Percentiles rank a stretch among this genome's conserved stretches.
These are phyloP conservation scores for Cuniculus paca DNA, from an alignment of 2,797 vertebrate genomes.

Conservation along the genomic window DNA sequence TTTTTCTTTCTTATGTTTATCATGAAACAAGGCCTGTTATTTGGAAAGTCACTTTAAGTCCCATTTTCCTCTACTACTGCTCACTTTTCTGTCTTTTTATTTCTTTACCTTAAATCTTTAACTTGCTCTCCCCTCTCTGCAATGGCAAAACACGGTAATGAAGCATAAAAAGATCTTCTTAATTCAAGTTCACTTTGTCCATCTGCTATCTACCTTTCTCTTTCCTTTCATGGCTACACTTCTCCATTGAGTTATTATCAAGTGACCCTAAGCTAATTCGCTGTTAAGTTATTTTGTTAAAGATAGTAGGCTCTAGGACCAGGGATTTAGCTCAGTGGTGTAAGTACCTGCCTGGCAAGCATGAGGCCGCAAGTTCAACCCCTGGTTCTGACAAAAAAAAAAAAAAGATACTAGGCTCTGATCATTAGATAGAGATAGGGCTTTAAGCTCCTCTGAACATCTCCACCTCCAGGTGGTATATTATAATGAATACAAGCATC, in stretches of 20 bases:
- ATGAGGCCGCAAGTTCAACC: no score
- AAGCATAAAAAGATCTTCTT: neutral
- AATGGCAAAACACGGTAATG: slow-evolving; percentile 22
- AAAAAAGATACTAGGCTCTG: neutral
- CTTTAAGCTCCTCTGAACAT: neutral
- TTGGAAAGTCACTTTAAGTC: neutral
- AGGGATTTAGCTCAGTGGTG: no score
- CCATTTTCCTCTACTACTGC: neutral
- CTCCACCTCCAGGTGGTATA: neutral
- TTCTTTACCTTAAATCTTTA: neutral
- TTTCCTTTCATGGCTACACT: neutral
- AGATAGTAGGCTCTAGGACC: neutral
- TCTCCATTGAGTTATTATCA: neutral
- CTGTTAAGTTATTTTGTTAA: neutral
- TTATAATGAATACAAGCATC: neutral
- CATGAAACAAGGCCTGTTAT: neutral
- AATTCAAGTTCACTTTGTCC: neutral
- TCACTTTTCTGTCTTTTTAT: neutral
- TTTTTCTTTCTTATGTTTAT: neutral
- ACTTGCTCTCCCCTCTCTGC: neutral
- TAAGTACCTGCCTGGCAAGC: no score
- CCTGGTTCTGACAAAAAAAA: no score
- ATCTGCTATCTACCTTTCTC: neutral
- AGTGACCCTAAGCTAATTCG: neutral
- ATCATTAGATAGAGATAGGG: neutral